phyloP scores from a whole-genome alignment of 1,140 invertebrate species.

The Globodera ellingtonae region DNA sequence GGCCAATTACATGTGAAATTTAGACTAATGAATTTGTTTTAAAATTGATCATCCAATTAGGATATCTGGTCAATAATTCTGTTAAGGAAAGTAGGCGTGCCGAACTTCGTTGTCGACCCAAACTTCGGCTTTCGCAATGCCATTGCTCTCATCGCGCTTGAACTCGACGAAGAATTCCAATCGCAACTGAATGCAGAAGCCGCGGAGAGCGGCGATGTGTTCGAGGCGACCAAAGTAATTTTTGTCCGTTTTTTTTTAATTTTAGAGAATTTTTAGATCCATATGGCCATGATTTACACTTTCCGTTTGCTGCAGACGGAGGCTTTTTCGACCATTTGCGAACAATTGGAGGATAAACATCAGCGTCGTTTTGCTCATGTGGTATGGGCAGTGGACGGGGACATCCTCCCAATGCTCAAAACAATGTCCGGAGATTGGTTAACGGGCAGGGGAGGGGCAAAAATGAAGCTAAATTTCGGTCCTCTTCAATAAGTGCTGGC shows the following conservation, averaged over 20 bases:
- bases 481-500: too few relatives aligned
- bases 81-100: background rate
- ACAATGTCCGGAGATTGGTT: too few relatives aligned
- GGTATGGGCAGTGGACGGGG: background rate
- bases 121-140: conserved; percentile 6
- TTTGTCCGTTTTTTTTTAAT: background rate
- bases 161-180: background rate
- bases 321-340: background rate
- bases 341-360: conserved; percentile 4
- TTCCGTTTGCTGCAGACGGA: conserved; percentile 11
- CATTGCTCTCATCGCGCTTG: background rate
- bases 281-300: background rate
- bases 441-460: too few relatives aligned
- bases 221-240: background rate
- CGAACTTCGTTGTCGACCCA: background rate
- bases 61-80: background rate
- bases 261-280: background rate
- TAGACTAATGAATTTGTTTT: background rate
- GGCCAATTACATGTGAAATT: conserved; percentile 3
- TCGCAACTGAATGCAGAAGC: background rate
- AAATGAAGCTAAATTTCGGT: too few relatives aligned
- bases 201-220: background rate
- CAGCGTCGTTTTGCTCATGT: background rate
- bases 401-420: background rate
- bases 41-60: background rate